Conservation (phyloP, 2,113 vertebrate genomes). For the Acrocephalus arundinaceus region DNA sequence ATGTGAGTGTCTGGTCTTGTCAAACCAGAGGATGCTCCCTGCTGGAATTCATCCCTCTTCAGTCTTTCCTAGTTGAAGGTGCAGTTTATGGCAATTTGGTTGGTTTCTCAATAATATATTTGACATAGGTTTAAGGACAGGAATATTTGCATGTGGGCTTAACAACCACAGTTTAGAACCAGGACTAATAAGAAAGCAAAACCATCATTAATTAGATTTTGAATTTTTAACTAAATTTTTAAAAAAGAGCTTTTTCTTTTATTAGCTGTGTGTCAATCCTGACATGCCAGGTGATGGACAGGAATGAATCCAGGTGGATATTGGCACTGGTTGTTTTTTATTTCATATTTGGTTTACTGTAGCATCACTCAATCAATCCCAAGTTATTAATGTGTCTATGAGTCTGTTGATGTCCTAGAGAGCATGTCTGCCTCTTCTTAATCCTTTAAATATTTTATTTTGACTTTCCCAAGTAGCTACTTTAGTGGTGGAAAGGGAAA, state of each 20-base stretch:
- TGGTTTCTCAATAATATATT: background rate
- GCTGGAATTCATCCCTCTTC: background rate
- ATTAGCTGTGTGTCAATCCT: background rate
- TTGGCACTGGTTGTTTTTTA: background rate
- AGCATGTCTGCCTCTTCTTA: background rate
- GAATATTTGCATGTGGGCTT: background rate
- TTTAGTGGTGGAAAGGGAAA: background rate
- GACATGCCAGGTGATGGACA: background rate
- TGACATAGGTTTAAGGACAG: background rate
- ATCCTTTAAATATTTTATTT: constrained; percentile 15
- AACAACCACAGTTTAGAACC: background rate
- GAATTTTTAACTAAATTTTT: background rate
- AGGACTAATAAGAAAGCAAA: background rate
- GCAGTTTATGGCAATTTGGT: background rate
- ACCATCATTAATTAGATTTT: background rate
- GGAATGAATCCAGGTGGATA: background rate
- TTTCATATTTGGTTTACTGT: background rate
- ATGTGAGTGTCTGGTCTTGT: background rate
- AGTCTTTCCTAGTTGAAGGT: background rate
- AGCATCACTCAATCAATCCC: background rate
- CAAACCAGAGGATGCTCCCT: background rate
- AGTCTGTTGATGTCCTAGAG: background rate
- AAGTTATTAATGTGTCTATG: background rate
- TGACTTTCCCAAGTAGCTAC: background rate
- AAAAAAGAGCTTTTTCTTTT: background rate